Evolutionary conservation across 2,888 invertebrate genomes (phyloP).

Genomic region (Branchinecta sandiegonensis): DNA sequence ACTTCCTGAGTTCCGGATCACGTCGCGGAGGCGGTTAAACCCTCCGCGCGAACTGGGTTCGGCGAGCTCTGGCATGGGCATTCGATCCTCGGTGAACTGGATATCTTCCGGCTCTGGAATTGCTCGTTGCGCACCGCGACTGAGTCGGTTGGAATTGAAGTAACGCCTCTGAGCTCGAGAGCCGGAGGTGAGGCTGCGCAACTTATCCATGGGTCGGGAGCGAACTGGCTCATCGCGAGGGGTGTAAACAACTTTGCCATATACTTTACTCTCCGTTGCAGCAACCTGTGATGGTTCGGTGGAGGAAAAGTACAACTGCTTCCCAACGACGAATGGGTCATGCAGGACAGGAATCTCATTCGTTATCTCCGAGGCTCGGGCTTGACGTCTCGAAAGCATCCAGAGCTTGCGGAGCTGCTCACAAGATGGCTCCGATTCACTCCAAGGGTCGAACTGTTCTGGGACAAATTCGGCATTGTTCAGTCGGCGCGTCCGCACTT

Average conservation of each 20-base stretch:
- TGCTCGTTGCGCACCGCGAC: slow-evolving; percentile 38
- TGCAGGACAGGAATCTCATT: slow-evolving; percentile 70
- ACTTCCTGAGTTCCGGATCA: slow-evolving; percentile 22
- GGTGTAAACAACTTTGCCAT: slow-evolving; percentile 37
- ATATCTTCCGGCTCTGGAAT: slow-evolving; percentile 56
- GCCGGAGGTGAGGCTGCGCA: slow-evolving; percentile 29
- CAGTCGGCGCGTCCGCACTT: background rate
- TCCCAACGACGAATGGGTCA: slow-evolving; percentile 52
- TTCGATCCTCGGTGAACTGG: slow-evolving; percentile 46
- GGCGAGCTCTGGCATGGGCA: slow-evolving; percentile 34
- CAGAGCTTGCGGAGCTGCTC: slow-evolving; percentile 80
- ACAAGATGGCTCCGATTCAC: slow-evolving; percentile 53
- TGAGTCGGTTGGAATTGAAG: slow-evolving; percentile 32
- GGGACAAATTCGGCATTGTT: slow-evolving; percentile 3
- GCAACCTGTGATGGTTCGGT: slow-evolving; percentile 8
- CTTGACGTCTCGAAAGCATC: slow-evolving; percentile 77
- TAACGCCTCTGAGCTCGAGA: slow-evolving; percentile 33
- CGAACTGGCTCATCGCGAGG: slow-evolving; percentile 35
- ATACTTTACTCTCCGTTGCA: slow-evolving; percentile 30
- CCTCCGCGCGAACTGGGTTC: slow-evolving; percentile 39
- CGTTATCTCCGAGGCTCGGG: slow-evolving; percentile 67
- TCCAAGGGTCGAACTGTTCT: background rate
- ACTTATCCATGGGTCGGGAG: slow-evolving; percentile 35
- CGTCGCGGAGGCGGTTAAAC: slow-evolving; percentile 37
- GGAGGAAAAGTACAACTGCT: slow-evolving; percentile 25